Base-by-base conservation (phyloP, 2,113 vertebrate genomes). In the Bos javanicus region DNA sequence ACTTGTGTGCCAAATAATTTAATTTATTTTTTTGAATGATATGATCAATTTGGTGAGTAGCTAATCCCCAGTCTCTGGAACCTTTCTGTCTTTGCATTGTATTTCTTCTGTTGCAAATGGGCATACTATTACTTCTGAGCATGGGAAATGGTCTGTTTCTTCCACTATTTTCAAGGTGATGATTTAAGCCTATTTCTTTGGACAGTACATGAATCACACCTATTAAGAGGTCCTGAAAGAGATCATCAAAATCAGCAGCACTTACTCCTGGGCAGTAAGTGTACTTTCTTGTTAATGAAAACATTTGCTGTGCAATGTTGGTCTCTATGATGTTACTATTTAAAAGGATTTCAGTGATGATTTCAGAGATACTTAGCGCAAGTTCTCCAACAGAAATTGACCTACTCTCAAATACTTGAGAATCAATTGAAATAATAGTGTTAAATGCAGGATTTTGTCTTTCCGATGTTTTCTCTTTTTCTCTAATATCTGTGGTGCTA, bases 171-270 rank as follows among this genome's bases (percentile, higher is more conserved):
- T 98, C 91, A 80, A 97, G 87, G 14, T 95, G 95, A 54, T 93
- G 64, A 85, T 87, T 92, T 89, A 96, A 82, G 87, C 93, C 93
- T 85, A 98, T 94, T 91, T 94, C 86, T 84, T 92, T 92, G 48
- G 97, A 98, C 5, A 98, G 36, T 83, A 98, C 92, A 62, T 87
- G 85, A 81, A 96, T 97, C 39, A 98, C 97, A 94, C 91, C 98
- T 96, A 95, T 60, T 97, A 98, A 94, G 60, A 98, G 33, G 60
- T 98, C 97, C 60, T 98, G 98, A 93, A 96, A 98, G 67, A 98
- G 46, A 83, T 96, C 59, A 94, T 98, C 95, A 83, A 98, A 95
- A 62, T 96, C 88, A 81, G 56, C 28, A 85, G 90, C 71, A 92
- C 46, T n/a, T 91, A 96, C 23, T 78, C 48, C 52, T 89, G 97